phyloP scores from a whole-genome alignment of 2,888 invertebrate genomes.

The Caenorhabditis macrosperma region DNA sequence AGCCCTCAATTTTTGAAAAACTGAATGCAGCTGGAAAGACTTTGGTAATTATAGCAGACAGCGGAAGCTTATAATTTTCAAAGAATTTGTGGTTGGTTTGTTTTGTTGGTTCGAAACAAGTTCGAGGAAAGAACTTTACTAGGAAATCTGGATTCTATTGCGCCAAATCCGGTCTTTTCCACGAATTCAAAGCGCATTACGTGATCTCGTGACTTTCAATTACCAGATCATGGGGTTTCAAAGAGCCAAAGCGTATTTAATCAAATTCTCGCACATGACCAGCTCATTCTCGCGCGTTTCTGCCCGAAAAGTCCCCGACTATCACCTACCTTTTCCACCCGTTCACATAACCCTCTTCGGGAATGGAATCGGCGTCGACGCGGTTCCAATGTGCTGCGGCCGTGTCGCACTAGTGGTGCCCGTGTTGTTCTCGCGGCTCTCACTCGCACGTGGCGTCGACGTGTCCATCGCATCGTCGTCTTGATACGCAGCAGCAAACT shows the following conservation, averaged over 20 bases:
- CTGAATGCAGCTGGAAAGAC: too few species aligned
- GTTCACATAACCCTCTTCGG: constrained; percentile 42
- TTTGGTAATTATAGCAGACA: too few species aligned
- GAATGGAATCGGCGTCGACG: constrained; percentile 43
- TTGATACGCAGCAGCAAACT: constrained; percentile 1
- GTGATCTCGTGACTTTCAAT: not conserved
- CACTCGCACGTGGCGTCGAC: constrained; percentile 56
- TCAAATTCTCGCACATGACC: not conserved
- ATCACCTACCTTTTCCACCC: constrained; percentile 13
- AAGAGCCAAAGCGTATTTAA: not conserved
- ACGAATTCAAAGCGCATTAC: too few species aligned
- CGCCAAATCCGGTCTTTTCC: too few species aligned
- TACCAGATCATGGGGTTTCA: not conserved
- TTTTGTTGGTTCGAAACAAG: too few species aligned
- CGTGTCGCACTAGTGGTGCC: not conserved
- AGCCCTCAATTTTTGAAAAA: too few species aligned
- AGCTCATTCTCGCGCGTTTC: not conserved
- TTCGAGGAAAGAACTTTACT: too few species aligned
- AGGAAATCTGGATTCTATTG: too few species aligned
- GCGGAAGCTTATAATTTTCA: too few species aligned
- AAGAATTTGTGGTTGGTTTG: too few species aligned
- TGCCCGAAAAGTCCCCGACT: not conserved
- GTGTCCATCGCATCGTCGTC: constrained; percentile 62
- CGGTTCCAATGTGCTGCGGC: constrained; percentile 25
- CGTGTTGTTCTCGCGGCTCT: constrained; percentile 36